Conservation (phyloP, 2,113 vertebrate species). For the Psittacula cyanocephala region DNA sequence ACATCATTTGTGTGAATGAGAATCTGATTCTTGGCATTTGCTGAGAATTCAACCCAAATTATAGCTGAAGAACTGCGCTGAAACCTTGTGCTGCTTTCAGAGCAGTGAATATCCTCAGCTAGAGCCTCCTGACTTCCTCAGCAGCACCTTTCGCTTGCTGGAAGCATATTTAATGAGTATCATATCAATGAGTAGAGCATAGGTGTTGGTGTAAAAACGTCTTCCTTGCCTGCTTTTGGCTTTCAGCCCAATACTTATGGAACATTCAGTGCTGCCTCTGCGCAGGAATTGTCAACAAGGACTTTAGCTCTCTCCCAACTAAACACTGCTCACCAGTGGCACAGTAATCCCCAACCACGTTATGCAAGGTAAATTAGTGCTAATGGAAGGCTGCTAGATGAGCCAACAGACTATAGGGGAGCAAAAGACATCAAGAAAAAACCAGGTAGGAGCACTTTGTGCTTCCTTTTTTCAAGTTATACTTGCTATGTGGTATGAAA, state of each 20-base stretch:
- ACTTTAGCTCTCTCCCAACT: background rate
- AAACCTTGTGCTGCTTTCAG: background rate
- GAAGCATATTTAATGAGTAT: background rate
- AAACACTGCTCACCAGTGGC: background rate
- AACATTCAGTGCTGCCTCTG: slow-evolving; percentile 57
- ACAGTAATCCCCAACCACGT: slow-evolving; percentile 47
- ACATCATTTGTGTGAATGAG: background rate
- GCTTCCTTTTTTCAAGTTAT: background rate
- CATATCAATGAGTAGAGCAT: background rate
- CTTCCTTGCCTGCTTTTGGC: background rate
- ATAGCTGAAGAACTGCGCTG: background rate
- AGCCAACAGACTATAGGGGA: slow-evolving; percentile 60
- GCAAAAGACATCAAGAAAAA: slow-evolving; percentile 1
- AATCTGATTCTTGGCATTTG: background rate
- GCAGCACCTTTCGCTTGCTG: background rate
- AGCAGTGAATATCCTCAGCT: background rate
- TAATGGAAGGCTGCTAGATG: slow-evolving; percentile 65
- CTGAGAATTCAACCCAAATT: background rate
- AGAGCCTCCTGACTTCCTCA: background rate
- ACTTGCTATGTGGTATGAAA: background rate
- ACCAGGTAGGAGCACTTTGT: slow-evolving; percentile 20
- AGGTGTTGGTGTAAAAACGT: background rate
- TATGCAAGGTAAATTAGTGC: slow-evolving; percentile 69
- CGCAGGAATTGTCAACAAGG: background rate
- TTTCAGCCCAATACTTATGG: slow-evolving; percentile 64